Evolutionary conservation across 2,888 invertebrate species (phyloP).

Genomic region (Acleris cristana): DNA sequence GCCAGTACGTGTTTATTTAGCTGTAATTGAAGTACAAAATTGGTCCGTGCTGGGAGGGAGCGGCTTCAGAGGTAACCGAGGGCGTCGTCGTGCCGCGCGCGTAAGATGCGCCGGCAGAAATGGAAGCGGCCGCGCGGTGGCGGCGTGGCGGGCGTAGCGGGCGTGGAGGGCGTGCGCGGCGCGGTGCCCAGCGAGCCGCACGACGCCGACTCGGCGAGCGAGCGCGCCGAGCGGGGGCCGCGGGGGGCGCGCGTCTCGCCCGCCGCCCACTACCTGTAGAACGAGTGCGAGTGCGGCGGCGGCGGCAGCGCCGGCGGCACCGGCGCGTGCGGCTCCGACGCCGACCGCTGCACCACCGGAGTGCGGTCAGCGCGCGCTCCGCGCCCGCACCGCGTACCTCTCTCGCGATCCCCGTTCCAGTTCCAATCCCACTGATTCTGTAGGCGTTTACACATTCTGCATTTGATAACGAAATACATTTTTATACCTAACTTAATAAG

Average conservation of each 20-base stretch:
- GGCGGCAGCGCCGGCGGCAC: constrained; percentile 77
- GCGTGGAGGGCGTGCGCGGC: constrained; percentile 44
- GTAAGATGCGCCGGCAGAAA: constrained; percentile 74
- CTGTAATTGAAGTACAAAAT: constrained; percentile 77
- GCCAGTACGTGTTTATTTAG: constrained; percentile 73
- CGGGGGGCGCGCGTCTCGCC: constrained; percentile 78
- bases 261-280: constrained; percentile 82
- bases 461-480: neutral
- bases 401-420: constrained; percentile 65
- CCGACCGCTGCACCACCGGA: constrained; percentile 84
- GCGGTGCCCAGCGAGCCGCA: constrained; percentile 69
- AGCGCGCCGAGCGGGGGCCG: constrained; percentile 75
- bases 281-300: constrained; percentile 81
- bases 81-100: constrained; percentile 66
- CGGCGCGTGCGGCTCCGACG: constrained; percentile 85
- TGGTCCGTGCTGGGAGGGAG: constrained; percentile 71
- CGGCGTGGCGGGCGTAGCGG: constrained; percentile 37
- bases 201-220: constrained; percentile 79
- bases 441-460: neutral
- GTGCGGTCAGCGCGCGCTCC: constrained; percentile 63
- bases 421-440: constrained; percentile 73
- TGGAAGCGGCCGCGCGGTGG: constrained; percentile 68
- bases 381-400: constrained; percentile 50
- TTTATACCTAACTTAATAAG: too few species aligned
- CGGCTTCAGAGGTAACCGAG: constrained; percentile 73